Evolutionary conservation across 2,888 invertebrate species (phyloP).

Genomic region (Hirtodrosophila confusa): DNA sequence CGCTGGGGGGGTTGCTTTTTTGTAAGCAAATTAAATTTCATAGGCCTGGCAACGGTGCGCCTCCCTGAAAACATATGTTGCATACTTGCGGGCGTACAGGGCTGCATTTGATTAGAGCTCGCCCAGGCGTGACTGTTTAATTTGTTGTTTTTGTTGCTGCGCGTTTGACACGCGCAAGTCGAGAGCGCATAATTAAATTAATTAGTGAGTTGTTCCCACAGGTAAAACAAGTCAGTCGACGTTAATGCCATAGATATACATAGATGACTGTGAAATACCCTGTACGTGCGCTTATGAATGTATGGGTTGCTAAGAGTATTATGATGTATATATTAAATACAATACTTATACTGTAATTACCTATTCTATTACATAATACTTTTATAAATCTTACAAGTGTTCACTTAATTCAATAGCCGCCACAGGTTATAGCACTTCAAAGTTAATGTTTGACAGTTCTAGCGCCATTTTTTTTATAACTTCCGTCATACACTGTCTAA

Average conservation of each 20-base stretch:
- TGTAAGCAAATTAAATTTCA: slow-evolving; percentile 62
- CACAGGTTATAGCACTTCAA: too few relatives aligned
- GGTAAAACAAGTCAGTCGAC: slow-evolving; percentile 53
- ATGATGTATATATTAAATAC: too few relatives aligned
- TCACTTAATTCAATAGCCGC: too few relatives aligned
- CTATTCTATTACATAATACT: too few relatives aligned
- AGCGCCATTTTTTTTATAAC: too few relatives aligned
- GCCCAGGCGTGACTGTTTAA: slow-evolving; percentile 73
- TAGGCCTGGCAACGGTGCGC: slow-evolving; percentile 65
- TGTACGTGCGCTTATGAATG: slow-evolving; percentile 6
- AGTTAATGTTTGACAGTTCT: too few relatives aligned
- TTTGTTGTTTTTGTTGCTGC: slow-evolving; percentile 50
- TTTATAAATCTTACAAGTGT: too few relatives aligned
- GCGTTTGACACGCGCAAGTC: slow-evolving; percentile 73
- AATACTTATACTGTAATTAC: too few relatives aligned
- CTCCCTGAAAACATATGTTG: slow-evolving; percentile 49
- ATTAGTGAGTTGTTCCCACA: slow-evolving; percentile 77
- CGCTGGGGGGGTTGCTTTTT: slow-evolving; percentile 31
- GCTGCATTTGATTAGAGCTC: slow-evolving; percentile 72
- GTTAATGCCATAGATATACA: slow-evolving; percentile 3
- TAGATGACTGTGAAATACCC: slow-evolving; percentile 25
- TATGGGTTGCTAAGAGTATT: too few relatives aligned
- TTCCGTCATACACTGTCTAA: too few relatives aligned
- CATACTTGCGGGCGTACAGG: slow-evolving; percentile 57
- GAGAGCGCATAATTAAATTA: slow-evolving; percentile 79